Conservation (phyloP, 2,797 vertebrate genomes). For the Lithobates pipiens region DNA sequence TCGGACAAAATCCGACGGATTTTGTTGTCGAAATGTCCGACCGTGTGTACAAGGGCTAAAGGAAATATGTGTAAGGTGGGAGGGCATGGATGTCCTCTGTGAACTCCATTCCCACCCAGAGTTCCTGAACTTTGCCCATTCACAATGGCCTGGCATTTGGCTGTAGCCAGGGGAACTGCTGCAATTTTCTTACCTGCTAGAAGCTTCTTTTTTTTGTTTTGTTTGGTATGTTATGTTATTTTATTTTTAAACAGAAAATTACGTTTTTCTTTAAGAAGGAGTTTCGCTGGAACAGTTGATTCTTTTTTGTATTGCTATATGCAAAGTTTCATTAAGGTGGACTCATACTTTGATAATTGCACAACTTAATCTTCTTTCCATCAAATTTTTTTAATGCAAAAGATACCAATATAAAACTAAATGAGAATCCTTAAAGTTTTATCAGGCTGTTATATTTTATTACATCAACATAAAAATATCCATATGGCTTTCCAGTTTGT, state of each 20-base stretch:
- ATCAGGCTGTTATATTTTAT: constrained; percentile 50
- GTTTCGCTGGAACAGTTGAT: background rate
- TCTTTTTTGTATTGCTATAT: background rate
- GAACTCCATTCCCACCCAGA: background rate
- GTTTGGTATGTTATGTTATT: too few relatives aligned
- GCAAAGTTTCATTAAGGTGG: background rate
- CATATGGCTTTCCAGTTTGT: constrained; percentile 54
- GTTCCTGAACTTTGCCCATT: too few relatives aligned
- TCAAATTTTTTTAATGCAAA: background rate
- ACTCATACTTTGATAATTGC: background rate
- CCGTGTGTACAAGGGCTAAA: too few relatives aligned
- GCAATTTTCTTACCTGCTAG: too few relatives aligned
- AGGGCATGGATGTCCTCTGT: too few relatives aligned
- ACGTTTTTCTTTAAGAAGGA: background rate
- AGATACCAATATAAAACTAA: constrained; percentile 32
- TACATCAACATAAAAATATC: constrained; percentile 46
- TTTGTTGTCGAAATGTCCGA: too few relatives aligned
- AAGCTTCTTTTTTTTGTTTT: too few relatives aligned
- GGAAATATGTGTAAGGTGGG: background rate
- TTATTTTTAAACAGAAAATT: too few relatives aligned
- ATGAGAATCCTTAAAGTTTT: constrained; percentile 22
- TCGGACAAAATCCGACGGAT: too few relatives aligned
- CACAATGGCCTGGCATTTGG: too few relatives aligned
- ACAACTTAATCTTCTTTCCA: background rate
- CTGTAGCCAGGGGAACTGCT: too few relatives aligned